Percentiles rank a stretch among this genome's conserved stretches.
phyloP scores from a whole-genome alignment of 2,113 vertebrate species.

The Melanerpes aurifrons region DNA sequence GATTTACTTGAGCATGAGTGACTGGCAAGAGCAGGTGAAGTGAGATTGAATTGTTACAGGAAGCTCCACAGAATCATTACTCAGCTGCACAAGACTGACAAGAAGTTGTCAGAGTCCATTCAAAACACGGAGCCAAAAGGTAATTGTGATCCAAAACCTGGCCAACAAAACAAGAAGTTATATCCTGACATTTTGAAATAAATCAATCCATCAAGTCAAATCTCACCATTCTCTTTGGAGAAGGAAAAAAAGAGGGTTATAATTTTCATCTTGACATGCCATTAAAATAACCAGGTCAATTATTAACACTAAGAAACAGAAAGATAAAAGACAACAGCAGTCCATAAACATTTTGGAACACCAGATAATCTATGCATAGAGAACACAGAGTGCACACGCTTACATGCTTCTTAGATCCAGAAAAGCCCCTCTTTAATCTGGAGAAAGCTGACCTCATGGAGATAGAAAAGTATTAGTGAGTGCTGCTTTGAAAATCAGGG shows the following conservation, averaged over 20 bases:
- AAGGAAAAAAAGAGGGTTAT: not conserved
- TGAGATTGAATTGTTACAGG: not conserved
- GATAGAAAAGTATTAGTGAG: not conserved
- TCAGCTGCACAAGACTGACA: not conserved
- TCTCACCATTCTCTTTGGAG: rapidly evolving
- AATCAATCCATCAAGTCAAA: not conserved
- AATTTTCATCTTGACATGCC: not conserved
- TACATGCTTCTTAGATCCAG: not conserved
- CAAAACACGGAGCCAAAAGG: not conserved
- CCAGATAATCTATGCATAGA: not conserved
- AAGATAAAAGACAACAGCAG: not conserved
- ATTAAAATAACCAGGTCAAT: not conserved
- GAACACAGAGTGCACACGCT: not conserved
- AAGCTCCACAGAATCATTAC: not conserved
- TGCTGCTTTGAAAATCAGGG: not conserved
- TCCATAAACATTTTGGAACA: not conserved
- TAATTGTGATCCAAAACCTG: not conserved
- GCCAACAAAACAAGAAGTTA: not conserved
- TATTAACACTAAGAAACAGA: not conserved
- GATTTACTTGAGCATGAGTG: not conserved
- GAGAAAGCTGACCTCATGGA: not conserved
- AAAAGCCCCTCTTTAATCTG: not conserved
- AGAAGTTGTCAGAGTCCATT: not conserved
- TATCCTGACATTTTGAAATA: not conserved
- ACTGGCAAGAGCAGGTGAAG: not conserved